Evolutionary conservation across 2,888 invertebrate genomes (phyloP).

Genomic region (Lysandra bellargus): DNA sequence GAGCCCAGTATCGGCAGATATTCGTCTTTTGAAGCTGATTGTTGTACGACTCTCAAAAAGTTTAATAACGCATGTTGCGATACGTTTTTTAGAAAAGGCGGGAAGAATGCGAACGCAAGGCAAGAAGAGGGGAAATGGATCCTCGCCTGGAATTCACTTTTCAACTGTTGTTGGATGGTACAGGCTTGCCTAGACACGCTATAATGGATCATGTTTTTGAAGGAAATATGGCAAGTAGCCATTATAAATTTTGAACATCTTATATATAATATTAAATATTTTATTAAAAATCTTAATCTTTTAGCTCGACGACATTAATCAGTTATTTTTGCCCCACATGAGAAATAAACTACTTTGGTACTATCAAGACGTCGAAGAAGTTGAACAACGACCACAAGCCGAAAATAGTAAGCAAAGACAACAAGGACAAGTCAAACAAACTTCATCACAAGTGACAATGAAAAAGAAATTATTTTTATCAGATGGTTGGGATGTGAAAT

Average conservation of each 20-base stretch:
- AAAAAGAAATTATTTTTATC: conserved; percentile 92
- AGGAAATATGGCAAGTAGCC: conserved; percentile 83
- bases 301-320: conserved; percentile 92
- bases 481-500: conserved; percentile 90
- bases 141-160: conserved; percentile 94
- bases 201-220: conserved; percentile 96
- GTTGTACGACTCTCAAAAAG: not conserved
- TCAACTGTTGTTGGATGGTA: conserved; percentile 92
- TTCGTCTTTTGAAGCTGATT: not conserved
- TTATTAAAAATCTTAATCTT: conserved; percentile 41
- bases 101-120: conserved; percentile 96
- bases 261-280: not conserved
- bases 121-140: conserved; percentile 94
- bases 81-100: conserved; percentile 78
- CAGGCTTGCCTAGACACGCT: conserved; percentile 89
- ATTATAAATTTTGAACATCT: not conserved
- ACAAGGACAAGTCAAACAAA: conserved; percentile 72
- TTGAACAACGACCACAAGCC: conserved; percentile 75
- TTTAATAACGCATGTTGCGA: not conserved
- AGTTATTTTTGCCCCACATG: conserved; percentile 91
- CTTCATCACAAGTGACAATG: conserved; percentile 66
- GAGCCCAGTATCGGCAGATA: not conserved
- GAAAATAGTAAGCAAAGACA: conserved; percentile 70
- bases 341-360: conserved; percentile 92
- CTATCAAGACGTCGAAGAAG: conserved; percentile 91